Evolutionary conservation across 2,797 vertebrate species (phyloP), one percentile per base, ranked within the genome.

Genomic region (Paguma larvata): DNA sequence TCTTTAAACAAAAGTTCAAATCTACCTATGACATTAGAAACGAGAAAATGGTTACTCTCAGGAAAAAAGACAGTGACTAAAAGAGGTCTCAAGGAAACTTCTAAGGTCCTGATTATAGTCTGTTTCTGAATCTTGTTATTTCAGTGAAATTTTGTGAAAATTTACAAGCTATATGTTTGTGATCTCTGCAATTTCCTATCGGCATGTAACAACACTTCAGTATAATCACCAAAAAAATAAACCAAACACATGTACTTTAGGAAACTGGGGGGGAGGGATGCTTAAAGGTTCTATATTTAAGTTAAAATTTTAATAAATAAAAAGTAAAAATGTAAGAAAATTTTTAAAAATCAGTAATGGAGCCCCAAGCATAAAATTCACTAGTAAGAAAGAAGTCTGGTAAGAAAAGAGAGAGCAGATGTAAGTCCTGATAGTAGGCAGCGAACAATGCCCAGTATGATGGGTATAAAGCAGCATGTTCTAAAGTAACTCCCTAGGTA

Each of bases 251-350:
- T 32, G 9, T 30, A 27, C 56, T 79, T 88, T 41, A 96, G 8
- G 34, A 90, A 85, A 93, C 11, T 25, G 19, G 6, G 53, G 27
- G 53, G 19, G 53, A 38, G 38, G 63, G 8, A 75, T 75, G 14
- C 1, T 25, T 56, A 41, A 18, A 30, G 1, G 13, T 77, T 85
- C 75, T 53, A 25, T 70, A 90, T 92, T 63, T 67, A 84, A 70
- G 62, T 94, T 88, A 27, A 91, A 59, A 65, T 10, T 67, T 79
- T 59, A 92, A 83, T 89, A 30, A 65, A 34, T 85, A 30, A 82
- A 92, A 89, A 80, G 19, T 34, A 23, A 85, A 93, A 65, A 46
- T 44, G 46, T 90, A 73, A 85, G 44, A 4, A 95, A 56, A 15
- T 2, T 73, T 73, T 44, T 18, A 14, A 73, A 82, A 89, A 9